phyloP scores from a whole-genome alignment of 2,888 invertebrate species.

The Zaprionus obscuricornis region DNA sequence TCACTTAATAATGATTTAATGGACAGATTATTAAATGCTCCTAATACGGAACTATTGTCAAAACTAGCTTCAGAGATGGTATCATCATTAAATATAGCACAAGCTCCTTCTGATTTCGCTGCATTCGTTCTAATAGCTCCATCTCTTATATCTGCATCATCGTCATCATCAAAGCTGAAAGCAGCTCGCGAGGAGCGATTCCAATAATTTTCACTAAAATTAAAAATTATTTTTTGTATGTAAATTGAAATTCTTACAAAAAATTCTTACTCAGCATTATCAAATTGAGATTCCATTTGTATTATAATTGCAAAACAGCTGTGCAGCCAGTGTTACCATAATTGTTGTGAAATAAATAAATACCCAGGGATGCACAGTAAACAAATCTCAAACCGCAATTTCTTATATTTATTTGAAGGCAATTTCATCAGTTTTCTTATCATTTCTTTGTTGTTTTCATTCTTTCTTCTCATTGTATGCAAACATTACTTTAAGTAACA shows the following conservation, averaged over 20 bases:
- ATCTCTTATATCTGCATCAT: slow-evolving; percentile 83
- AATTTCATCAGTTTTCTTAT: too few species aligned
- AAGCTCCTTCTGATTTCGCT: slow-evolving; percentile 5
- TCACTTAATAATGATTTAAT: slow-evolving; percentile 81
- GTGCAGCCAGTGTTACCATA: slow-evolving; percentile 31
- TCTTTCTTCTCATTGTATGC: too few species aligned
- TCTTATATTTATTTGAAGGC: too few species aligned
- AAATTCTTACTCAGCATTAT: slow-evolving; percentile 40
- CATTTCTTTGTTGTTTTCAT: too few species aligned
- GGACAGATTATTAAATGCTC: slow-evolving; percentile 78
- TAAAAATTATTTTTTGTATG: neutral
- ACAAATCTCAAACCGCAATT: neutral
- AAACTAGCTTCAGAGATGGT: slow-evolving; percentile 82
- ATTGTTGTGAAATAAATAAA: neutral
- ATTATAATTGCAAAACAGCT: slow-evolving; percentile 32
- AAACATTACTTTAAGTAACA: neutral
- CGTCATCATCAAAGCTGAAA: slow-evolving; percentile 92
- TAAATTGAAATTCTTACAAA: neutral
- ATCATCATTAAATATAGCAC: slow-evolving; percentile 78
- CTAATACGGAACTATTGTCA: slow-evolving; percentile 69
- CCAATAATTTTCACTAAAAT: slow-evolving; percentile 90
- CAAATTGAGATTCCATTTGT: slow-evolving; percentile 51
- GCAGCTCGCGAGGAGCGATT: slow-evolving; percentile 89
- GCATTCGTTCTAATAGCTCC: slow-evolving; percentile 13
- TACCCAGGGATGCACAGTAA: neutral